Evolutionary conservation across 2,113 vertebrate species (phyloP), one percentile per base, ranked within the genome.

Genomic region (Piaya cayana): DNA sequence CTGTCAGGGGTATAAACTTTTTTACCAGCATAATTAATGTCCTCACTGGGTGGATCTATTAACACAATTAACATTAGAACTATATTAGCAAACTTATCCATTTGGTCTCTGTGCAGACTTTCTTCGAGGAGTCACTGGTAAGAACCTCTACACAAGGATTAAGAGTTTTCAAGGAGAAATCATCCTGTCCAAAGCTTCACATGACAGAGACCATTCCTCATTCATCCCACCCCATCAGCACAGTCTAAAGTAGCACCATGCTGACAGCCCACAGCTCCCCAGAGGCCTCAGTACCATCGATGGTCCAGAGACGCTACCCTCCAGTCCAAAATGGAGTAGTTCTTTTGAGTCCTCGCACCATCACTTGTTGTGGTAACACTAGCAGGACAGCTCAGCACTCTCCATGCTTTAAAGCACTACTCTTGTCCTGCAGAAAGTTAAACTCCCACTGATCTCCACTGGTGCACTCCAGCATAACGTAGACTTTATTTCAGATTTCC

Each of bases 261-360:
- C 10, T 13, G 29, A 29, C 34, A 11, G 59, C 16, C 34, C 6
- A 5, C 37, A 62, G 53, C 25, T 62, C 45, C 34, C 47, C 50
- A n/a, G 43, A 25, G n/a, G 27, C 56, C 37, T 30, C 50, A 19
- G 12, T 32, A 19, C 9, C 2, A 1, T 32, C 19, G 13, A 50
- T 34, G 12, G 37, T 50, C 56, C 52, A 70, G 36, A 74, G 25
- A 15, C 4, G 1, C 32, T 11, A 13, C 2, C 29, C 71, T 45
- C 2, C 22, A 5, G 16, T 29, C 64, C 64, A 37, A 20, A 75
- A 29, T 0, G 0, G 27, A 27, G 25, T 26, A 4, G 4, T 19
- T 4, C 75, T 23, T 13, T 3, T 32, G 47, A 42, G 13, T 5
- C 43, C 65, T 26, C 36, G 39, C 56, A 21, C 65, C 47, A 49